phyloP scores from a whole-genome alignment of 2,888 invertebrate species.

The Molorchus minor region DNA sequence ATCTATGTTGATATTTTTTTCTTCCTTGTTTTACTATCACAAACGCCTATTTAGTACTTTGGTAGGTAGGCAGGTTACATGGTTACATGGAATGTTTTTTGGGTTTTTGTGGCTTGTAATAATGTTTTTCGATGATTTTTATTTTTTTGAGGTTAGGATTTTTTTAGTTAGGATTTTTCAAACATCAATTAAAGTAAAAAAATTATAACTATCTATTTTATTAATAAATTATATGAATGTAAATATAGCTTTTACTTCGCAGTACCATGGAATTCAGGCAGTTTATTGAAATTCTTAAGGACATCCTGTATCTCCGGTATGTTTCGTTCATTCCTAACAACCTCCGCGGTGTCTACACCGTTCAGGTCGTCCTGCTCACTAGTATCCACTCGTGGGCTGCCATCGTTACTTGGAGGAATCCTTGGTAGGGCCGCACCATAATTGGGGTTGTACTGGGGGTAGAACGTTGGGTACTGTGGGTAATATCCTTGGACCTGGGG shows the following conservation, averaged over 20 bases:
- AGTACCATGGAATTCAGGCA: not conserved
- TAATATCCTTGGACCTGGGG: slow-evolving; percentile 14
- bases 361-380: slow-evolving; percentile 30
- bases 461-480: not conserved
- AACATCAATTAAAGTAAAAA: not conserved
- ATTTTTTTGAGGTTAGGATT: not conserved
- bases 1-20: too few relatives aligned
- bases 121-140: too few relatives aligned
- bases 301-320: slow-evolving; percentile 13
- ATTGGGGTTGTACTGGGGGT: not conserved
- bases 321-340: not conserved
- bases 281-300: slow-evolving; percentile 2
- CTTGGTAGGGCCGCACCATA: not conserved
- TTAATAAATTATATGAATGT: not conserved
- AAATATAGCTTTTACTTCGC: not conserved
- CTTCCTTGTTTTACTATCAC: too few relatives aligned
- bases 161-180: not conserved
- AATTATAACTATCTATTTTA: not conserved
- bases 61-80: too few relatives aligned
- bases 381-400: not conserved
- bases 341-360: not conserved
- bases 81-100: not conserved
- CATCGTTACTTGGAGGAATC: not conserved
- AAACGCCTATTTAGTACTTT: too few relatives aligned
- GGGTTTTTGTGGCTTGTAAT: too few relatives aligned